Conservation (phyloP, 1,140 invertebrate species). For the Tyrophagus putrescentiae region DNA sequence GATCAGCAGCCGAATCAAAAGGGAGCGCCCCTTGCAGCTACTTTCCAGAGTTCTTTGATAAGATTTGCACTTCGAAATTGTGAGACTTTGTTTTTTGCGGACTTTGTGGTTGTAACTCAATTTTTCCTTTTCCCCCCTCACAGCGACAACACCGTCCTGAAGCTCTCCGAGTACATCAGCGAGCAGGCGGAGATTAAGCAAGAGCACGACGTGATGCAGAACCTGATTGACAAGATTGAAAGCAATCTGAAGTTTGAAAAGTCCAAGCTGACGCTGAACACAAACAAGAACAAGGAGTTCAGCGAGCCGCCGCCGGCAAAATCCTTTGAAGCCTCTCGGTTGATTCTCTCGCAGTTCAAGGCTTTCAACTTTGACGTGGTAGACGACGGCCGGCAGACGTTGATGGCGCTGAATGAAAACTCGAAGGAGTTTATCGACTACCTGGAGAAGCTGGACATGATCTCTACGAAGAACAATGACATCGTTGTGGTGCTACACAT, state of each 20-base stretch:
- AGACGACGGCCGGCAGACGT: constrained; percentile 35
- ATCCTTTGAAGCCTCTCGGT: constrained; percentile 79
- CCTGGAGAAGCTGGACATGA: constrained; percentile 56
- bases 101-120: background rate
- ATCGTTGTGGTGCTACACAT: constrained; percentile 92
- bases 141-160: constrained; percentile 19
- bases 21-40: constrained; percentile 50
- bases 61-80: constrained; percentile 62
- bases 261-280: constrained; percentile 27
- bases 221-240: constrained; percentile 36
- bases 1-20: background rate
- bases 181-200: constrained; percentile 5
- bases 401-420: constrained; percentile 60
- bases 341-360: constrained; percentile 87
- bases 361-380: constrained; percentile 50
- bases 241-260: constrained; percentile 32
- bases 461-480: constrained; percentile 68
- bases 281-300: constrained; percentile 46
- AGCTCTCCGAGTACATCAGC: constrained; percentile 15
- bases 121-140: background rate
- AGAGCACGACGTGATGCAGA: constrained; percentile 25
- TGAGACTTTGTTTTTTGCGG: constrained; percentile 38
- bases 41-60: constrained; percentile 66
- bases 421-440: constrained; percentile 52
- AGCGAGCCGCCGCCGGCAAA: constrained; percentile 48